Conservation (phyloP, 1,140 invertebrate genomes). For the Orius insidiosus region DNA sequence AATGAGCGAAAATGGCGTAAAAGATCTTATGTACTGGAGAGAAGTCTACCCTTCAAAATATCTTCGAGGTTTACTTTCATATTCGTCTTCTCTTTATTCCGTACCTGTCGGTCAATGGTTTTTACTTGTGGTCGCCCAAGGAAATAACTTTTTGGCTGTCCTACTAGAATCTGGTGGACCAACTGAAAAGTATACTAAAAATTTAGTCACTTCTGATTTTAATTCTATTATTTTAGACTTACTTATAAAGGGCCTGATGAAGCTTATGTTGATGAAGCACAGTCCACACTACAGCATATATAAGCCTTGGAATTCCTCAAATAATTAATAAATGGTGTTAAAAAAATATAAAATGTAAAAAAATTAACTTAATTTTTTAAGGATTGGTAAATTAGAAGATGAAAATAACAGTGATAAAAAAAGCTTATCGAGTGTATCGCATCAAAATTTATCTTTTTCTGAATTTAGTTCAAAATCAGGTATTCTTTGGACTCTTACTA, state of each 20-base stretch:
- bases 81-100: constrained; percentile 12
- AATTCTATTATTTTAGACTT: constrained; percentile 2
- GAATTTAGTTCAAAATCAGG: background rate
- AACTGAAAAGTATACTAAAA: constrained; percentile 26
- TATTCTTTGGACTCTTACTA: background rate
- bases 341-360: too few species aligned
- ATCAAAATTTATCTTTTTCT: background rate
- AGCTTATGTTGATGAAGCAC: constrained; percentile 48
- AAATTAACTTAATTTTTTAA: background rate
- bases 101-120: constrained; percentile 43
- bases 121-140: constrained; percentile 45
- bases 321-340: constrained; percentile 41
- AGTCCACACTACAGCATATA: constrained; percentile 46
- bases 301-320: constrained; percentile 40
- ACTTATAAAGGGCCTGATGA: constrained; percentile 31
- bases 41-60: constrained; percentile 42
- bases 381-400: background rate
- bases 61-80: constrained; percentile 21
- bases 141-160: constrained; percentile 37
- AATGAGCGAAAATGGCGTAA: constrained; percentile 39
- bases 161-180: constrained; percentile 51
- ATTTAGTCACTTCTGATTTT: constrained; percentile 1
- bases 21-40: constrained; percentile 56
- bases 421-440: background rate
- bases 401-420: background rate